Conservation (phyloP, 2,113 vertebrate genomes). For the Xenopus tropicalis region UCB_Xtro_10.0 CM004444.2:58770501-58771000, state of each 20-base stretch:
- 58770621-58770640: too few relatives aligned
- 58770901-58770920: slow-evolving; percentile 38
- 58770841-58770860: slow-evolving; percentile 20
- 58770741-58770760: not conserved
- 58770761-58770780: slow-evolving; percentile 14
- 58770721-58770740: too few relatives aligned
- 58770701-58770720: too few relatives aligned
- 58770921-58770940: slow-evolving; percentile 47
- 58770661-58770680: too few relatives aligned
- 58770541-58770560: too few relatives aligned
- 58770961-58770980: slow-evolving; percentile 41
- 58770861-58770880: slow-evolving; percentile 42
- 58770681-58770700: too few relatives aligned
- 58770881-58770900: slow-evolving; percentile 30
- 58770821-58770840: slow-evolving; percentile 1
- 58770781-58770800: slow-evolving; percentile 21
- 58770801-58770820: slow-evolving; percentile 21
- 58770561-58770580: too few relatives aligned
- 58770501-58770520: too few relatives aligned
- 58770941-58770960: slow-evolving; percentile 54
- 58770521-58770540: too few relatives aligned
- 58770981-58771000: slow-evolving; percentile 26
- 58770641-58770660: too few relatives aligned
- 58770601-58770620: too few relatives aligned
- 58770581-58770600: too few relatives aligned